A percentile compares a stretch with the other conserved stretches of the same genome.
These are phyloP conservation scores for Philantomba maxwellii DNA, from an alignment of 2,113 vertebrate species.

Conservation along the genomic window DNA sequence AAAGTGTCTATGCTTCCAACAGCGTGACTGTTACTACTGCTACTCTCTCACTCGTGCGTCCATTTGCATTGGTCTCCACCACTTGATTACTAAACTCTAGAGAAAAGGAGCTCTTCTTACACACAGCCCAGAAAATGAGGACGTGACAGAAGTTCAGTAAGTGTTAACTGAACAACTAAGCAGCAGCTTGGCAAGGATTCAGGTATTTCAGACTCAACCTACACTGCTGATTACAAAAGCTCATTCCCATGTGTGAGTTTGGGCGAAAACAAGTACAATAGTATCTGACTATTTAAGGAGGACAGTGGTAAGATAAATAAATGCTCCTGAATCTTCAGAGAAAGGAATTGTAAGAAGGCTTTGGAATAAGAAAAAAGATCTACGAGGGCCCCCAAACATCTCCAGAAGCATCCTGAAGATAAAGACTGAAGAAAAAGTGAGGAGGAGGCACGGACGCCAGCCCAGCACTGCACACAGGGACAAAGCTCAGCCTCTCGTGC, in stretches of 20 bases:
- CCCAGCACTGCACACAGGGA: accelerated
- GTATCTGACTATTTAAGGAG: background rate
- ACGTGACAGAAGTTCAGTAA: background rate
- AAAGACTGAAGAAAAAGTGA: background rate
- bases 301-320: background rate
- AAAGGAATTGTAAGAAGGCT: background rate
- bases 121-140: background rate
- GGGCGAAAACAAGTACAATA: background rate
- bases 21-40: background rate
- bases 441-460: background rate
- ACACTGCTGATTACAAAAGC: background rate
- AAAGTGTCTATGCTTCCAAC: background rate
- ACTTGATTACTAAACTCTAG: background rate
- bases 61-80: background rate
- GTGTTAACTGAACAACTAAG: background rate
- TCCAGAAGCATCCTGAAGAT: background rate
- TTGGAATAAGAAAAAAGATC: background rate
- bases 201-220: background rate
- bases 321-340: background rate
- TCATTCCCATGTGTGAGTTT: background rate
- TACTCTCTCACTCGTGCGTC: background rate
- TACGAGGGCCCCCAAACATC: background rate
- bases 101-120: background rate
- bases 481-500: too few relatives aligned
- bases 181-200: background rate